Conservation (phyloP, 2,113 vertebrate genomes). For the Salvator merianae region DNA sequence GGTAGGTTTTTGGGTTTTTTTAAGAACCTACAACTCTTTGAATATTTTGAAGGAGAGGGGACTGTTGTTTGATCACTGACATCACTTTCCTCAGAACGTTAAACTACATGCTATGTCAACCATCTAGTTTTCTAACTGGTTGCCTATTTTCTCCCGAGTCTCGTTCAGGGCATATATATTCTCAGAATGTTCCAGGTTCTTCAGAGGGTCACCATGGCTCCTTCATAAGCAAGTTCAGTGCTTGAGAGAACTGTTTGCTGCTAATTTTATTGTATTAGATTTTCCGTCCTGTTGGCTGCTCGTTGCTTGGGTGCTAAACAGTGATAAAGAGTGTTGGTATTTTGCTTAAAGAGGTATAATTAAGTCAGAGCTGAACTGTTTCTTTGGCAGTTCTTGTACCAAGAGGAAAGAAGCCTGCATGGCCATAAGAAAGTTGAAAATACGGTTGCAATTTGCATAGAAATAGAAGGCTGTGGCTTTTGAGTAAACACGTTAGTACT, state of each 20-base stretch:
- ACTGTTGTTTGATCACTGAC: not conserved
- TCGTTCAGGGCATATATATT: no score
- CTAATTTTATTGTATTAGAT: not conserved
- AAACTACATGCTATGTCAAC: rapidly evolving
- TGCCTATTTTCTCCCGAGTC: no score
- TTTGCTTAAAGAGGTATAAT: not conserved
- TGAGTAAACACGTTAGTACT: not conserved
- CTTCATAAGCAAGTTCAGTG: rapidly evolving
- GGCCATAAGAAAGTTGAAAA: not conserved
- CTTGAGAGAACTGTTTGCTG: not conserved
- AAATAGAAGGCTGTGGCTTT: not conserved
- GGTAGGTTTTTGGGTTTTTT: constrained; percentile 20
- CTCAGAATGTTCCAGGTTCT: no score
- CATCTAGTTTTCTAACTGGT: not conserved
- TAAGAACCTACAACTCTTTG: constrained; percentile 47
- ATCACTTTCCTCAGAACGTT: not conserved
- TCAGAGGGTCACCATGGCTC: rapidly evolving
- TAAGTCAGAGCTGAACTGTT: not conserved
- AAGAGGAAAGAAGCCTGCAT: not conserved
- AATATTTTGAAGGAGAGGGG: no score
- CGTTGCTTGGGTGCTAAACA: rapidly evolving
- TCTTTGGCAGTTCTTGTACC: not conserved
- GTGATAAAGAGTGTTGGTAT: constrained; percentile 23
- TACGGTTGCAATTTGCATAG: constrained; percentile 8
- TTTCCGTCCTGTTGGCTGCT: not conserved